Conservation (phyloP, 2,797 vertebrate species). For the Lagodon rhomboides region DNA sequence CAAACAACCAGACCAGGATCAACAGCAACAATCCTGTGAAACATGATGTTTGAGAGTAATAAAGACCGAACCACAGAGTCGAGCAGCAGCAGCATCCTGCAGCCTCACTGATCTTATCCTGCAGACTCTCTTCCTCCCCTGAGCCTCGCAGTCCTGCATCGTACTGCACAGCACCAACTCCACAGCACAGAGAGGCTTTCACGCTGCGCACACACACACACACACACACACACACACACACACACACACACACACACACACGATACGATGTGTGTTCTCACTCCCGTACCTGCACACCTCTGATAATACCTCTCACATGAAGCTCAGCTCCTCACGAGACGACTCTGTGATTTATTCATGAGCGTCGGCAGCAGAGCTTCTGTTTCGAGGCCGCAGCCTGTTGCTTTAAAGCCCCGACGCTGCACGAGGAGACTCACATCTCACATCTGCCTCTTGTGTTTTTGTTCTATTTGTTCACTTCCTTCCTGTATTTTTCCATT, state of each 20-base stretch:
- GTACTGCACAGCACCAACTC: constrained; percentile 22
- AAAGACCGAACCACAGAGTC: neutral
- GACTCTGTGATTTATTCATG: neutral
- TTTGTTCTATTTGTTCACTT: neutral
- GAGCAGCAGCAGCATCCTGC: constrained; percentile 8
- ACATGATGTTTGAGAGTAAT: neutral
- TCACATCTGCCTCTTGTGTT: neutral
- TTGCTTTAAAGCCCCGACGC: neutral
- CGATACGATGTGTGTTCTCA: neutral
- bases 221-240: neutral
- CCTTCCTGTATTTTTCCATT: neutral
- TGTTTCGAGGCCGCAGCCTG: neutral
- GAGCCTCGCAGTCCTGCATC: constrained; percentile 2
- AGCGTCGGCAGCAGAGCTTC: neutral
- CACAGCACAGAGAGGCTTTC: neutral
- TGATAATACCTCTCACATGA: neutral
- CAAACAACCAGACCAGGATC: neutral
- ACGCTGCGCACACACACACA: neutral
- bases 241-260: neutral
- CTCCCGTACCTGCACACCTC: too few species aligned
- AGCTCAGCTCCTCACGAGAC: neutral
- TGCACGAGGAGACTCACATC: neutral
- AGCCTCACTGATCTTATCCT: constrained; percentile 37
- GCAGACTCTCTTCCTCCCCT: constrained; percentile 20
- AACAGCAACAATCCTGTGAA: neutral